Evolutionary conservation across 2,113 vertebrate genomes (phyloP).

Genomic region (Platycercus adscitus): DNA sequence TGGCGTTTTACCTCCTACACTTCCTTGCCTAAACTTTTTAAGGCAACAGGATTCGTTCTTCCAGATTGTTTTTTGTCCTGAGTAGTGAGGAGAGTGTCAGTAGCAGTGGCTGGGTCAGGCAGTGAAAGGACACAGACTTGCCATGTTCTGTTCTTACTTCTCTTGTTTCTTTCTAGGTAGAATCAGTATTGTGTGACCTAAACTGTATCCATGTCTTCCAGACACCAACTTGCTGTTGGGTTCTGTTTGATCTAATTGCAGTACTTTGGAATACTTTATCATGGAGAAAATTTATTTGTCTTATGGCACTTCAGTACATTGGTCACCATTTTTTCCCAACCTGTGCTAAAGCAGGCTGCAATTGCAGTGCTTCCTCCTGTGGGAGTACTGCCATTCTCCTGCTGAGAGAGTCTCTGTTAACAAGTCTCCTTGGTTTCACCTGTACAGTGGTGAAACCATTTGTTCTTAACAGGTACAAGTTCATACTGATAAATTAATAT

Average conservation of each 20-base stretch:
- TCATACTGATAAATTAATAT: background rate
- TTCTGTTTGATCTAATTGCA: background rate
- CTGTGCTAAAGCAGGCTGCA: constrained; percentile 89
- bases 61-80: background rate
- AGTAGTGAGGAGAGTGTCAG: background rate
- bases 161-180: background rate
- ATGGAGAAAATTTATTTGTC: background rate
- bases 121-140: too few species aligned
- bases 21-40: background rate
- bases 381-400: constrained; percentile 93
- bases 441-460: constrained; percentile 27
- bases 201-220: background rate
- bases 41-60: background rate
- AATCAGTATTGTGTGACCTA: fast-evolving
- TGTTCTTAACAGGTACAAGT: constrained; percentile 75
- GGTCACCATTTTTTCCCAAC: fast-evolving
- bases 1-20: fast-evolving
- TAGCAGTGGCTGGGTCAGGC: background rate
- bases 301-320: too few species aligned
- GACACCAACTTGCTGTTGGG: fast-evolving
- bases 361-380: constrained; percentile 88
- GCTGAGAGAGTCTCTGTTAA: constrained; percentile 85
- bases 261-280: background rate
- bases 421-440: constrained; percentile 53
- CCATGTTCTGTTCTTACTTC: background rate